A percentile compares a stretch with the other conserved stretches of the same genome.
Conservation (phyloP, 2,113 vertebrate genomes). For the Mystacornis crossleyi region DNA sequence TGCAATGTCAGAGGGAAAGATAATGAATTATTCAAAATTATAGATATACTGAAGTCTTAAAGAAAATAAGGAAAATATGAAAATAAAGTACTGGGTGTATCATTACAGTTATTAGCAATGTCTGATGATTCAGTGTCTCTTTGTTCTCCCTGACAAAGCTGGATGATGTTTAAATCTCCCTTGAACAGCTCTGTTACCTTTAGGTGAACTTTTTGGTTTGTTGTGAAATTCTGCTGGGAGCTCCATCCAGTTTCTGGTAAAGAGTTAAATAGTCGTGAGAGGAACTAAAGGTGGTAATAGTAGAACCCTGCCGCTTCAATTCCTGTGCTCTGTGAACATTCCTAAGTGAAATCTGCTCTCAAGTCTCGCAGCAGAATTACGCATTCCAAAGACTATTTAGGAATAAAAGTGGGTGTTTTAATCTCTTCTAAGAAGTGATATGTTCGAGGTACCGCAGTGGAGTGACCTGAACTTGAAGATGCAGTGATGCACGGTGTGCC, state of each 20-base stretch:
- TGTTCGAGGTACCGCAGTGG: background rate
- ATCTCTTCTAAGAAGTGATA: background rate
- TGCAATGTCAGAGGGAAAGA: background rate
- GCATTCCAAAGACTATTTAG: background rate
- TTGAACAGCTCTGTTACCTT: background rate
- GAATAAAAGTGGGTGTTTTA: background rate
- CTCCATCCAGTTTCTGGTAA: background rate
- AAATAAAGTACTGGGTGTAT: background rate
- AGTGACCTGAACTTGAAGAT: background rate
- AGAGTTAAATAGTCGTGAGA: background rate
- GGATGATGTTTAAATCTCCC: background rate
- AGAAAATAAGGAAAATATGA: background rate
- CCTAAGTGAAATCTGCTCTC: background rate
- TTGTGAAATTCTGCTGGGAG: background rate
- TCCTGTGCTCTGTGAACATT: background rate
- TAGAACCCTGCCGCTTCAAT: background rate
- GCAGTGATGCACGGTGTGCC: background rate
- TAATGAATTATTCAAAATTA: background rate
- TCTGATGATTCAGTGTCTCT: background rate
- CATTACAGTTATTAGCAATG: background rate
- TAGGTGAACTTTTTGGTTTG: background rate
- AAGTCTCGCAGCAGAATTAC: background rate
- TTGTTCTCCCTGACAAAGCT: background rate
- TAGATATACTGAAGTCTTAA: background rate
- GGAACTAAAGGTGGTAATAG: background rate